These are phyloP conservation scores for Protonemura montana DNA, from an alignment of 2,888 invertebrate species.

Conservation along the genomic window DNA sequence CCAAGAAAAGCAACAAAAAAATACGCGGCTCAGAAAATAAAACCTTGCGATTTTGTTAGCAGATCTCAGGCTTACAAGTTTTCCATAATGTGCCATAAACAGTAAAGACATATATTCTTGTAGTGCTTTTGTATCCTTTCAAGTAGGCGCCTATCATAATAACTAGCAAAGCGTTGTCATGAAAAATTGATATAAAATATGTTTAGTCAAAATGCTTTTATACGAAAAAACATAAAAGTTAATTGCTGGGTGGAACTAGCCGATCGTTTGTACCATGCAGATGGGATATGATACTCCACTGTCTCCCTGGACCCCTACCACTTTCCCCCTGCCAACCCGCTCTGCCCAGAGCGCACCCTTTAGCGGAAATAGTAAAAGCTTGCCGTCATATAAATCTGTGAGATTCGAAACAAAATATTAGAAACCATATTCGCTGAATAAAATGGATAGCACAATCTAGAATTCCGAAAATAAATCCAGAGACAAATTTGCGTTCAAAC, in stretches of 20 bases:
- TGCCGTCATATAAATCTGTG: not conserved
- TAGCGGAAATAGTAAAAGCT: slow-evolving; percentile 7
- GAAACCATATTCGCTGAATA: not conserved
- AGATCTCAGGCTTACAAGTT: not conserved
- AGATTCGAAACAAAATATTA: slow-evolving; percentile 1
- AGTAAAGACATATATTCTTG: not conserved
- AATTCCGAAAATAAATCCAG: not conserved
- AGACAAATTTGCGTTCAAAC: not conserved
- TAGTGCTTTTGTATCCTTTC: not conserved
- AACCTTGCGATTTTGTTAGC: not conserved
- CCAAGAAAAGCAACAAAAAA: not conserved
- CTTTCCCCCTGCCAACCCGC: not conserved
- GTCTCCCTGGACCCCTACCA: not conserved
- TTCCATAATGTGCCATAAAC: not conserved
- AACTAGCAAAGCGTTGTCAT: not conserved
- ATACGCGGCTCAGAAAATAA: not conserved
- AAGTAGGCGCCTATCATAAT: not conserved
- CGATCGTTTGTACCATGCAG: not conserved
- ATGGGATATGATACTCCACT: not conserved
- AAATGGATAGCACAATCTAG: not conserved
- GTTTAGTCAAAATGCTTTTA: not conserved
- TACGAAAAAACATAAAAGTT: not conserved
- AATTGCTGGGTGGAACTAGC: not conserved
- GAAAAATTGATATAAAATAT: slow-evolving; percentile 7
- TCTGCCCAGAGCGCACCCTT: not conserved